phyloP scores from a whole-genome alignment of 2,113 vertebrate genomes.

The Balaeniceps rex region DNA sequence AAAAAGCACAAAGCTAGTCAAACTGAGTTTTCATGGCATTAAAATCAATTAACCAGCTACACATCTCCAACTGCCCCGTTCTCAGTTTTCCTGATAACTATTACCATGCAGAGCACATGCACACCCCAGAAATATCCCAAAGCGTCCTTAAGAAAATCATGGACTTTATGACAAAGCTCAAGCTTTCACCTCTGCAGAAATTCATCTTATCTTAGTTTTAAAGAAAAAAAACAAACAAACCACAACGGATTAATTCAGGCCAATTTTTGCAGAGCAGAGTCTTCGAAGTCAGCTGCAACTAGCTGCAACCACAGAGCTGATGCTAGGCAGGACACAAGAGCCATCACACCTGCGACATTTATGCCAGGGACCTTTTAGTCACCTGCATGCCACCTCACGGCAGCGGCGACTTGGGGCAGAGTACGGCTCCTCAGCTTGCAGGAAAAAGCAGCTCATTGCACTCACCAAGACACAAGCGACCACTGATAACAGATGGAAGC shows the following conservation, averaged over 20 bases:
- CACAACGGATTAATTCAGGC: background rate
- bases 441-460: background rate
- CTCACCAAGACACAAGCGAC: background rate
- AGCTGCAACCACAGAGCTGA: background rate
- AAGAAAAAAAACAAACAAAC: background rate
- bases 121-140: background rate
- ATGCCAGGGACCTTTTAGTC: background rate
- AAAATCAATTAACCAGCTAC: background rate
- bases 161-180: background rate
- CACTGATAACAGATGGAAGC: background rate
- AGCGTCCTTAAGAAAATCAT: background rate
- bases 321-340: background rate
- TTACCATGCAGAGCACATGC: background rate
- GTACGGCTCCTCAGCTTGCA: rapidly evolving
- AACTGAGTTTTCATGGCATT: background rate
- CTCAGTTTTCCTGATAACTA: background rate
- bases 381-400: background rate
- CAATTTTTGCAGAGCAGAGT: background rate
- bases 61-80: background rate
- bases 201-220: background rate
- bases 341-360: rapidly evolving
- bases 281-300: background rate
- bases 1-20: background rate
- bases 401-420: background rate
- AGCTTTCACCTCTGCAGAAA: background rate